Percentiles rank a stretch among this genome's conserved stretches.
Conservation (phyloP, 1,140 invertebrate genomes). For the Eulimnadia texana region DNA sequence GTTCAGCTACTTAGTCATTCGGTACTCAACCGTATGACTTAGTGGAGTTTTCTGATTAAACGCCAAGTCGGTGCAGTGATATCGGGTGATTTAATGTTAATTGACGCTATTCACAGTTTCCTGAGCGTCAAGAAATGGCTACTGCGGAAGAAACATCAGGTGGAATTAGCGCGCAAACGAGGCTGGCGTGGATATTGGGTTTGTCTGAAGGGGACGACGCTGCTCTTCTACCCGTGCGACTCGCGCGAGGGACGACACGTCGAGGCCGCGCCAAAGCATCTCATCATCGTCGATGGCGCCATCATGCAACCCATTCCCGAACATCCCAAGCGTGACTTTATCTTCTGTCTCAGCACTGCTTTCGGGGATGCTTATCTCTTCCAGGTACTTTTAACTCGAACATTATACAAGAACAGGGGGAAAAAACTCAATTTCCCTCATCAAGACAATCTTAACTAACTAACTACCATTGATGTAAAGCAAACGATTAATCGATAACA, state of each 20-base stretch:
- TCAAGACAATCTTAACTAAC: no score
- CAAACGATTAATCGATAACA: no score
- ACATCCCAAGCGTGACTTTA: slow-evolving; percentile 92
- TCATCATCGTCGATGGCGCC: slow-evolving; percentile 92
- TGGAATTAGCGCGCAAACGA: slow-evolving; percentile 83
- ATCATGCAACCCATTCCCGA: slow-evolving; percentile 97
- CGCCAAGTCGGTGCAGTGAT: no score
- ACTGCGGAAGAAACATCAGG: slow-evolving; percentile 87
- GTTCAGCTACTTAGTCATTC: no score
- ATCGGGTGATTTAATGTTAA: no score
- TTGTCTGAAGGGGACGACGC: slow-evolving; percentile 88
- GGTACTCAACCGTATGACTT: no score
- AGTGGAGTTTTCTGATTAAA: no score
- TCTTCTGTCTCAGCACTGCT: slow-evolving; percentile 93
- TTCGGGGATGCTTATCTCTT: slow-evolving; percentile 96
- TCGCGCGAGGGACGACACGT: slow-evolving; percentile 69
- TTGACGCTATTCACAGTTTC: no score
- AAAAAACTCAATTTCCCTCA: no score
- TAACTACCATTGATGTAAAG: no score
- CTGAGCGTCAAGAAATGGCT: slow-evolving; percentile 97
- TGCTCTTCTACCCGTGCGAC: slow-evolving; percentile 92
- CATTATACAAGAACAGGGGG: no score
- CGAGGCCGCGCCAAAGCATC: slow-evolving; percentile 81
- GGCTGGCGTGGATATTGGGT: slow-evolving; percentile 99
- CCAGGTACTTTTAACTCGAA: slow-evolving; percentile 46